A percentile compares a stretch with the other conserved stretches of the same genome.
Evolutionary conservation across 2,113 vertebrate genomes (phyloP).

Genomic region (Osmerus eperlanus): DNA sequence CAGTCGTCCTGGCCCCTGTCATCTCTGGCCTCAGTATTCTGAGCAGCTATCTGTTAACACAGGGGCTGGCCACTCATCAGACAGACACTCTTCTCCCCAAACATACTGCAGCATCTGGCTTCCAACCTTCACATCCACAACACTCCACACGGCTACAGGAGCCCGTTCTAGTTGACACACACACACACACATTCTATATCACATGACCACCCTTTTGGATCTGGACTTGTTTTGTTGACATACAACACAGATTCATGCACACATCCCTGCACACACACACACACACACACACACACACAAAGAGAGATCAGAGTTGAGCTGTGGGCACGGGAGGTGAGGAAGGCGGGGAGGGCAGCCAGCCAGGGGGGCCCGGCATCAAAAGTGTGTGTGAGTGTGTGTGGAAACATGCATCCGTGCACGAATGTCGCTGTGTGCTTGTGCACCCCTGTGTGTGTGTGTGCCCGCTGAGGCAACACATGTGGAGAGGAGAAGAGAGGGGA

Average conservation of each 20-base stretch:
- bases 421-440: conserved; percentile 27
- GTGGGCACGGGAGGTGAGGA: conserved; percentile 66
- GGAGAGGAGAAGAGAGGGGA: conserved; percentile 53
- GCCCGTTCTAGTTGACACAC: conserved; percentile 13
- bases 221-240: background rate
- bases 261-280: conserved; percentile 44
- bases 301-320: conserved; percentile 71
- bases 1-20: conserved; percentile 41
- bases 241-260: background rate
- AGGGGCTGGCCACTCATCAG: conserved; percentile 51
- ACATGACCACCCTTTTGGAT: conserved; percentile 23
- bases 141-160: too few relatives aligned
- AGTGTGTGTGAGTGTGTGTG: conserved; percentile 33
- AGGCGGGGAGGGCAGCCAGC: conserved; percentile 64
- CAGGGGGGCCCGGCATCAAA: conserved; percentile 58
- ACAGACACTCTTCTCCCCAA: conserved; percentile 33
- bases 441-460: conserved; percentile 26
- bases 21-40: conserved; percentile 49
- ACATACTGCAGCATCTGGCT: background rate
- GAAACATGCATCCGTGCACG: too few relatives aligned
- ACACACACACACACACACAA: conserved; percentile 20
- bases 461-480: conserved; percentile 31
- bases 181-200: conserved; percentile 10
- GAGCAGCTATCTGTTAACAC: conserved; percentile 52
- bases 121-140: background rate